These are phyloP conservation scores for Zapus hudsonius DNA, from an alignment of 2,113 vertebrate genomes.

Conservation along the genomic window DNA sequence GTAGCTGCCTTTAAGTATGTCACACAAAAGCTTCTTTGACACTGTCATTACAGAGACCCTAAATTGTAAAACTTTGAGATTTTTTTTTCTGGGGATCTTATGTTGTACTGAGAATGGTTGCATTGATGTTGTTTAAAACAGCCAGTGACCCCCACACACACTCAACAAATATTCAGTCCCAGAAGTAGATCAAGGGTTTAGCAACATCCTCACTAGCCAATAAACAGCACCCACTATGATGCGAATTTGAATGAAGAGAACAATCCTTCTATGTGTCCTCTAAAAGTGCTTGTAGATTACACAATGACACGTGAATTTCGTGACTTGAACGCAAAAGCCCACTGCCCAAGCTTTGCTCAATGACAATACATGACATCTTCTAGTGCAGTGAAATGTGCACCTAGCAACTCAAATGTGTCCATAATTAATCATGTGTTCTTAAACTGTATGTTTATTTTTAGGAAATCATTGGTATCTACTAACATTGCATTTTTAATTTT, in stretches of 20 bases:
- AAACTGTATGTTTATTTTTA: neutral
- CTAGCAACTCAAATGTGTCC: neutral
- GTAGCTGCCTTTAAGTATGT: neutral
- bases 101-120: neutral
- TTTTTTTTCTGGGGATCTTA: neutral
- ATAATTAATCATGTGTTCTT: neutral
- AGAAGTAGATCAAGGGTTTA: neutral
- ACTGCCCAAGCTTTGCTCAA: neutral
- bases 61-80: neutral
- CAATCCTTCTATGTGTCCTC: neutral
- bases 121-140: neutral
- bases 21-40: neutral
- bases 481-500: neutral
- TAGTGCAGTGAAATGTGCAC: neutral
- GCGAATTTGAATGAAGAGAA: neutral
- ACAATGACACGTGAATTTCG: neutral
- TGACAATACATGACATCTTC: neutral
- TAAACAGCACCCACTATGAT: neutral
- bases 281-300: constrained; percentile 3
- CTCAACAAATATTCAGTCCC: neutral
- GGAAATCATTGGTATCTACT: neutral
- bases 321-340: neutral
- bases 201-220: neutral
- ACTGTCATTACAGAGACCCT: neutral
- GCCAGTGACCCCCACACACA: neutral